These are phyloP conservation scores for Salticus scenicus DNA, from an alignment of 2,888 invertebrate genomes.

Conservation along the genomic window DNA sequence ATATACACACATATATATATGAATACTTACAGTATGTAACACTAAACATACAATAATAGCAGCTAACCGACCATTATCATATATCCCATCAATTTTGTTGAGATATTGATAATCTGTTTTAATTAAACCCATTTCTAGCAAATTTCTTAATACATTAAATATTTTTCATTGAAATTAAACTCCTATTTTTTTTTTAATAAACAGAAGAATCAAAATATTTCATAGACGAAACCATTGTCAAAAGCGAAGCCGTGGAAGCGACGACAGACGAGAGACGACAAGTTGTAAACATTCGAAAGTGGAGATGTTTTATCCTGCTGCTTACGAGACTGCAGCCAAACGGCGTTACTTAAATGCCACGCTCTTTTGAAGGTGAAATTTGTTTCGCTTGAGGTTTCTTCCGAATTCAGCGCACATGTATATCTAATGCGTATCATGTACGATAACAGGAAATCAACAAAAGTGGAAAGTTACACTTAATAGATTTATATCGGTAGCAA, in stretches of 20 bases:
- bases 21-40: conserved; percentile 38
- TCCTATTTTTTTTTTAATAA: too few species aligned
- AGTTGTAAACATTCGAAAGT: conserved; percentile 28
- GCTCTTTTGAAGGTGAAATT: not conserved
- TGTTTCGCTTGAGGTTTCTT: too few species aligned
- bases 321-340: not conserved
- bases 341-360: not conserved
- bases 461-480: not conserved
- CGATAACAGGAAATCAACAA: not conserved
- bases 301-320: not conserved
- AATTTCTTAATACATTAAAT: not conserved
- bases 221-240: too few species aligned
- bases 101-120: conserved; percentile 47
- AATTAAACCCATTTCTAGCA: conserved; percentile 36
- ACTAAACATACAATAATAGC: conserved; percentile 53
- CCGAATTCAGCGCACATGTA: not conserved
- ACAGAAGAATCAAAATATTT: too few species aligned
- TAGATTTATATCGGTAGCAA: too few species aligned
- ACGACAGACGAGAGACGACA: not conserved
- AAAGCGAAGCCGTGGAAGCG: not conserved
- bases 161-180: not conserved
- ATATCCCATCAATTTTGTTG: conserved; percentile 28
- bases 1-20: too few species aligned
- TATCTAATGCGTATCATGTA: not conserved
- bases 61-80: conserved; percentile 54